phyloP scores from a whole-genome alignment of 2,888 invertebrate genomes.

The Nephrotoma flavescens region DNA sequence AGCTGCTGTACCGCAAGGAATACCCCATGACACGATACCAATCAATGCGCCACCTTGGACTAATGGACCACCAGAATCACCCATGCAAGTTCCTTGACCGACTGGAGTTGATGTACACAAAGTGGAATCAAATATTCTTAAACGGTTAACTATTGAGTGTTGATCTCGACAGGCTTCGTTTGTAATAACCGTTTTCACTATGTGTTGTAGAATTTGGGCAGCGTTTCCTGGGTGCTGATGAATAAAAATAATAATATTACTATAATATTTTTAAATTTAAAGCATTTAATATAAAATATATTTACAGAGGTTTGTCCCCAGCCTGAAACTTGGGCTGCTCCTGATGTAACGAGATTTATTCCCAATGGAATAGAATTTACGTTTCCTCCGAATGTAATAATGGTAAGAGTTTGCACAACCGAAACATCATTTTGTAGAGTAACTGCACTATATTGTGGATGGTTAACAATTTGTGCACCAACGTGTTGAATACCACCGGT shows the following conservation, averaged over 20 bases:
- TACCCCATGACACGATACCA: constrained; percentile 30
- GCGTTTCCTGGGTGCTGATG: constrained; percentile 6
- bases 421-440: constrained; percentile 8
- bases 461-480: constrained; percentile 7
- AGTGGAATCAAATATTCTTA: constrained; percentile 15
- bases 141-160: constrained; percentile 23
- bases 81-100: constrained; percentile 22
- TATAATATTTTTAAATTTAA: neutral
- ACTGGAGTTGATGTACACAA: neutral
- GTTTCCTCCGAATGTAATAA: neutral
- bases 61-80: constrained; percentile 28
- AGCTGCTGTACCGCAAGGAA: constrained; percentile 26
- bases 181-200: constrained; percentile 2
- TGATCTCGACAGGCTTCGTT: constrained; percentile 6
- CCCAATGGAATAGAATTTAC: constrained; percentile 6
- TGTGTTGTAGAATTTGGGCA: constrained; percentile 5
- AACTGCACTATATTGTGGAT: constrained; percentile 7
- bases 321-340: constrained; percentile 2
- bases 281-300: neutral
- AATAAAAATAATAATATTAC: neutral
- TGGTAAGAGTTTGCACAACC: constrained; percentile 1
- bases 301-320: constrained; percentile 10
- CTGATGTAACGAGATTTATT: neutral
- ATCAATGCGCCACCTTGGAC: constrained; percentile 25
- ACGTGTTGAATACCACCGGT: neutral